Evolutionary conservation across 2,888 invertebrate species (phyloP).

Genomic region (Amphiduros pacificus): DNA sequence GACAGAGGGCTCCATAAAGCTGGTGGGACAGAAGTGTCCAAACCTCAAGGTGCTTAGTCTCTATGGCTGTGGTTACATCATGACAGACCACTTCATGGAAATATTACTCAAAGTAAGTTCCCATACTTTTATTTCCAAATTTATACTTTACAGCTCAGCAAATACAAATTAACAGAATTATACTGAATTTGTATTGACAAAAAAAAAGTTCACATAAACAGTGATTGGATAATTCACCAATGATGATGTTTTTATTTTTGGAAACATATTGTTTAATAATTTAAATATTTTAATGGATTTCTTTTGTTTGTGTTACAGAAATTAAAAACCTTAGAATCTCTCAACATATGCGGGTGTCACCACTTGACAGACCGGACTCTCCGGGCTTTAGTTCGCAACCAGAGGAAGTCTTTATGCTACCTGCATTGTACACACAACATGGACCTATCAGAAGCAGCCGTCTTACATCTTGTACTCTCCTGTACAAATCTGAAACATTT

Average conservation of each 20-base stretch:
- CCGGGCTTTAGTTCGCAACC: conserved; percentile 30
- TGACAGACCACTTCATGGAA: conserved; percentile 44
- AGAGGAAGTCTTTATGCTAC: conserved; percentile 36
- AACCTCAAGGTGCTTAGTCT: conserved; percentile 42
- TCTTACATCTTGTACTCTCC: conserved; percentile 38
- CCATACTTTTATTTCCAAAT: not conserved
- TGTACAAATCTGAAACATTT: conserved; percentile 36
- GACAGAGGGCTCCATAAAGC: conserved; percentile 39
- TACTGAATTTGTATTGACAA: not conserved
- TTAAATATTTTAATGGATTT: not conserved
- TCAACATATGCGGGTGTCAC: conserved; percentile 44
- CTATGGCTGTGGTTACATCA: conserved; percentile 47
- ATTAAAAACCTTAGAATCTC: conserved; percentile 37
- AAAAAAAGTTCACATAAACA: no score
- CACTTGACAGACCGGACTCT: conserved; percentile 45
- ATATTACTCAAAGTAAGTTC: conserved; percentile 41
- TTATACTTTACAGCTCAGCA: not conserved
- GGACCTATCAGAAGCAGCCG: conserved; percentile 36
- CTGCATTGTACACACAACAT: conserved; percentile 40
- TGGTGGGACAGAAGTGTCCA: conserved; percentile 40
- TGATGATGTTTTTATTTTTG: no score
- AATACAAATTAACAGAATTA: not conserved
- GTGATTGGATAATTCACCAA: no score
- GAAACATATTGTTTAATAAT: not conserved
- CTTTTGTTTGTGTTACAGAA: conserved; percentile 39